A percentile compares a stretch with the other conserved stretches of the same genome.
phyloP scores from a whole-genome alignment of 37 sponge, comb jelly and placozoan genomes.

The Agelas oroides region DNA sequence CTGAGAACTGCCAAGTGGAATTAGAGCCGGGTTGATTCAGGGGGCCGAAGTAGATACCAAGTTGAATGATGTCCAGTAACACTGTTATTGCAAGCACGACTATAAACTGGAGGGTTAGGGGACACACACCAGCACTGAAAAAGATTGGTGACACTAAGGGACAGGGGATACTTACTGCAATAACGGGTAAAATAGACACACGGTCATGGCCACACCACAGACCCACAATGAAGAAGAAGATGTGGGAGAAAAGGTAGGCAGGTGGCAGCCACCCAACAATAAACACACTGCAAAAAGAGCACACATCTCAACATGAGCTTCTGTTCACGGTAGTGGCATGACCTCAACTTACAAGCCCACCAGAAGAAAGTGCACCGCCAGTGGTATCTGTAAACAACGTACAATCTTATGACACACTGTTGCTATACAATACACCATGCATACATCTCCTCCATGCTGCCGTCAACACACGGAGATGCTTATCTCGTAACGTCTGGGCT shows the following conservation, averaged over 20 bases:
- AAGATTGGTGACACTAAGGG: background rate
- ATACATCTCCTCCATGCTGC: too few relatives aligned
- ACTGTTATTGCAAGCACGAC: conserved; percentile 7
- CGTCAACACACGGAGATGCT: too few relatives aligned
- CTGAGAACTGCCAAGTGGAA: conserved; percentile 61
- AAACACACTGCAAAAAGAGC: conserved; percentile 10
- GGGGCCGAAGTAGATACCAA: conserved; percentile 45
- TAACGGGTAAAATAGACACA: conserved; percentile 2
- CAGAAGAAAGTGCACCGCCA: conserved; percentile 39
- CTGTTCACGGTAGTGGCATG: too few relatives aligned
- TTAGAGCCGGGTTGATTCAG: too few relatives aligned
- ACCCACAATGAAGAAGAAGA: conserved; percentile 29
- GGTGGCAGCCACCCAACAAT: conserved; percentile 26
- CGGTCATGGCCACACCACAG: conserved; percentile 29
- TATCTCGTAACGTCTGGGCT: too few relatives aligned
- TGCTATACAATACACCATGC: too few relatives aligned
- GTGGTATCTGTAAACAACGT: conserved; percentile 33
- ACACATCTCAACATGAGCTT: too few relatives aligned
- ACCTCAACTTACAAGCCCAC: conserved; percentile 37
- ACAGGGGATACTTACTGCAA: conserved; percentile 8
- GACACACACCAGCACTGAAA: background rate
- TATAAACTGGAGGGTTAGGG: conserved; percentile 8
- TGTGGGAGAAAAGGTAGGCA: conserved; percentile 36
- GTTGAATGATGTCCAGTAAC: conserved; percentile 42
- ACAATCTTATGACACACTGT: too few relatives aligned